A percentile compares a stretch with the other conserved stretches of the same genome.
These are phyloP conservation scores for Podarcis lilfordi DNA, from an alignment of 2,797 vertebrate species.

Conservation along the genomic window DNA sequence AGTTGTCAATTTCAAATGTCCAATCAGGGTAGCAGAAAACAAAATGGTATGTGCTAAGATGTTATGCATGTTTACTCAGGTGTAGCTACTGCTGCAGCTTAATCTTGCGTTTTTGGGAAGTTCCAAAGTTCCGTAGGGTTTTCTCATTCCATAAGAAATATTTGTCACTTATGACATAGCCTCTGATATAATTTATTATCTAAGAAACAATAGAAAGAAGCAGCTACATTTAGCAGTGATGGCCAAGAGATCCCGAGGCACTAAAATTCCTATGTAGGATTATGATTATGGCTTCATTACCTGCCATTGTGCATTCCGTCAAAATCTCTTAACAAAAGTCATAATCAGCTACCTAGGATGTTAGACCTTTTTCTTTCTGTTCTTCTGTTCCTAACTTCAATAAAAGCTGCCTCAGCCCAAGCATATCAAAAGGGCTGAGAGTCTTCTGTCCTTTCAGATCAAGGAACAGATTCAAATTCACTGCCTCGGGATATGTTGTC, in stretches of 20 bases:
- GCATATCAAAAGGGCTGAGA: constrained; percentile 71
- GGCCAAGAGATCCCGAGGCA: neutral
- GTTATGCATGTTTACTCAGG: neutral
- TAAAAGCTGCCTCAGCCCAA: constrained; percentile 58
- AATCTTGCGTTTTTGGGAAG: neutral
- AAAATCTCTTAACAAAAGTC: constrained; percentile 33
- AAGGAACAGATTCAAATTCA: constrained; percentile 73
- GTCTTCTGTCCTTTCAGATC: constrained; percentile 72
- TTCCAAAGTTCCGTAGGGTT: neutral
- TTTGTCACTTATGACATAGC: neutral
- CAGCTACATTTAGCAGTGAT: neutral
- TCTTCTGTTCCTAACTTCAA: constrained; percentile 59
- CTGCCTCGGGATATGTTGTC: constrained; percentile 72
- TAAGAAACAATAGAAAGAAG: neutral
- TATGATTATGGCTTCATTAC: constrained; percentile 18
- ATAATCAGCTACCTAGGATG: constrained; percentile 45
- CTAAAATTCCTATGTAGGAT: neutral
- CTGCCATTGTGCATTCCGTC: constrained; percentile 31
- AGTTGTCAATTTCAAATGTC: neutral
- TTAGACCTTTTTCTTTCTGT: constrained; percentile 48
- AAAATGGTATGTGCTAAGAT: neutral
- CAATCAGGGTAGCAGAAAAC: neutral
- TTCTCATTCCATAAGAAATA: too few species aligned
- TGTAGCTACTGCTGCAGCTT: neutral
- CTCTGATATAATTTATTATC: neutral